Conservation (phyloP, 2,888 invertebrate species). For the Thera obeliscata region DNA sequence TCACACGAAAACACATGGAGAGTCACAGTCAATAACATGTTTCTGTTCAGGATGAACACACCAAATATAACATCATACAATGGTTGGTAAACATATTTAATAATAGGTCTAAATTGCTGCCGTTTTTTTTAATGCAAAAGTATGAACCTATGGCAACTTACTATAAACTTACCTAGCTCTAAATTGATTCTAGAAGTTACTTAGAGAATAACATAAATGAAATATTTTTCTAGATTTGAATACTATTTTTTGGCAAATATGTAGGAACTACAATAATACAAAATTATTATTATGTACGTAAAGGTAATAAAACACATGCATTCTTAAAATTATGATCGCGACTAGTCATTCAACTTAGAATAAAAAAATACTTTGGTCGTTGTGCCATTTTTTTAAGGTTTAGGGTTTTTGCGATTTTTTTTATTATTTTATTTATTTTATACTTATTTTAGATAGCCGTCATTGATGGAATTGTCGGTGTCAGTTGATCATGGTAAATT, state of each 20-base stretch:
- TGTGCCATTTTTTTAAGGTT: constrained; percentile 83
- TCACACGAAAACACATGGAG: constrained; percentile 54
- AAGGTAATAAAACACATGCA: constrained; percentile 33
- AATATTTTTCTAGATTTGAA: background rate
- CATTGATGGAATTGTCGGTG: constrained; percentile 78
- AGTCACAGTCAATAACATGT: constrained; percentile 20
- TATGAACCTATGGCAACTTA: no score
- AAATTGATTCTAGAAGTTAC: background rate
- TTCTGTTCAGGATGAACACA: background rate
- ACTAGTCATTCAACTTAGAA: constrained; percentile 72
- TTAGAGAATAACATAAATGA: background rate
- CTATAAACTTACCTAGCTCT: background rate
- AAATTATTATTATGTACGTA: constrained; percentile 30
- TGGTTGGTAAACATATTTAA: background rate
- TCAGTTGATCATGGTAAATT: constrained; percentile 66
- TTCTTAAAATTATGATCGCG: constrained; percentile 54
- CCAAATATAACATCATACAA: background rate
- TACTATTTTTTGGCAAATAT: constrained; percentile 47
- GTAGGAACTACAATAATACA: constrained; percentile 52
- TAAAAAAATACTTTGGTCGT: constrained; percentile 80
- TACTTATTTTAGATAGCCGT: constrained; percentile 54
- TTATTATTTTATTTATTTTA: constrained; percentile 54
- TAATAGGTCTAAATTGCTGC: no score
- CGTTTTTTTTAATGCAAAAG: no score
- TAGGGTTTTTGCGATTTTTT: constrained; percentile 77